Conservation (phyloP, 1,140 invertebrate species). For the Ceratina australensis region DNA sequence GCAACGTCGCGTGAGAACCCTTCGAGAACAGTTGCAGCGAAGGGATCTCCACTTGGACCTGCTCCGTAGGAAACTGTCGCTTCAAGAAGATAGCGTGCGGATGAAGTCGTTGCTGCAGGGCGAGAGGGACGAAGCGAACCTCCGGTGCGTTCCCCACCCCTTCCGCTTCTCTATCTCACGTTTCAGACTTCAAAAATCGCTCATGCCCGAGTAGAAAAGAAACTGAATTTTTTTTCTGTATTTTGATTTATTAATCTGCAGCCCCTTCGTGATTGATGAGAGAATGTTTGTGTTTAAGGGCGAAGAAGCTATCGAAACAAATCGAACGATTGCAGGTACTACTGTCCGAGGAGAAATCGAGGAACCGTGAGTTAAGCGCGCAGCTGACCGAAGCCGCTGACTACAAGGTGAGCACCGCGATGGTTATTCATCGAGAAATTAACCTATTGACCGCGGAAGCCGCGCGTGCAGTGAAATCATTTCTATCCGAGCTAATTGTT, state of each 20-base stretch:
- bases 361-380: constrained; percentile 87
- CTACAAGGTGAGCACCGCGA: constrained; percentile 82
- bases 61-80: constrained; percentile 89
- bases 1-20: constrained; percentile 88
- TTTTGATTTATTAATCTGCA: too few species aligned
- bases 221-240: too few species aligned
- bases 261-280: not conserved
- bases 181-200: not conserved
- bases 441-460: too few species aligned
- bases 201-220: too few species aligned
- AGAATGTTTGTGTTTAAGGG: constrained; percentile 68
- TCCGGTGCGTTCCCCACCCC: constrained; percentile 76
- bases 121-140: constrained; percentile 88
- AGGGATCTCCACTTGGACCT: constrained; percentile 95
- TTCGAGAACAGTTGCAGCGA: constrained; percentile 93
- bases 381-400: constrained; percentile 90
- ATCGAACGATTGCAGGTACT: constrained; percentile 87
- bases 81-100: constrained; percentile 88
- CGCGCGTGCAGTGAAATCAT: too few species aligned
- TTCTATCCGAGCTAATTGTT: too few species aligned
- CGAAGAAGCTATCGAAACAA: constrained; percentile 88
- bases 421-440: too few species aligned
- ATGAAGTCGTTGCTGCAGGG: constrained; percentile 83
- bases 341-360: constrained; percentile 85
- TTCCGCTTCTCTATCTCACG: not conserved